Evolutionary conservation across 2,888 invertebrate species (phyloP), one percentile per base, ranked within the genome.

Genomic region (Stenoptilia bipunctidactyla): DNA sequence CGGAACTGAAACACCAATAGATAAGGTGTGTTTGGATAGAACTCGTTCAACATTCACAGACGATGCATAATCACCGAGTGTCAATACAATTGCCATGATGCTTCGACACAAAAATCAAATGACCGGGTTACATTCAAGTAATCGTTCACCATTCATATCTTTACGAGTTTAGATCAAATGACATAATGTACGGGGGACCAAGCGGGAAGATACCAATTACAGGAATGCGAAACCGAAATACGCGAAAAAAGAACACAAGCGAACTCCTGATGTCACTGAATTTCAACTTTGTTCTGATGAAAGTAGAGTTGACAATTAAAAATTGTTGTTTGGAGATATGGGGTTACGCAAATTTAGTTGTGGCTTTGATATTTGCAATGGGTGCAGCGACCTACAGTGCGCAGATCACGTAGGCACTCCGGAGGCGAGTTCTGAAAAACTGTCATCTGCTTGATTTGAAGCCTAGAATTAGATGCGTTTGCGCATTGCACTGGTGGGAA

Each of bases 201-300:
- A 51, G 60, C 66, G 71, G 74, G 73, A 74, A 70, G 70, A 55
- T 50, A 52, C 58, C 63, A 51, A 70, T 74, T 73, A 65, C 63
- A 57, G 50, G 53, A 55, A 58, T 55, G 58, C 60, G 52, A 61
- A 58, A 51, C 50, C 40, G 12, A 30, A 30, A 30, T 9, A 15
- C n/a, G 13, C 30, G n/a, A 5, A 20, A n/a, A n/a, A n/a, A n/a
- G 1, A 42, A 45, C 58, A 50, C 37, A 43, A 20, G 41, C 1
- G 43, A 50, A 38, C 15, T 37, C 36, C 1, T 9, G 9, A 5
- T 25, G 25, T 9, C 25, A 25, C 25, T 6, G 5, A 6, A 25
- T 25, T 6, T 25, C 5, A 25, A 25, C 25, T 9, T 9, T 25
- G 9, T 25, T 25, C 5, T 25, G 5, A 5, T 6, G 9, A 25